Conservation (phyloP, 2,888 invertebrate genomes). For the Lasioglossum morio region DNA sequence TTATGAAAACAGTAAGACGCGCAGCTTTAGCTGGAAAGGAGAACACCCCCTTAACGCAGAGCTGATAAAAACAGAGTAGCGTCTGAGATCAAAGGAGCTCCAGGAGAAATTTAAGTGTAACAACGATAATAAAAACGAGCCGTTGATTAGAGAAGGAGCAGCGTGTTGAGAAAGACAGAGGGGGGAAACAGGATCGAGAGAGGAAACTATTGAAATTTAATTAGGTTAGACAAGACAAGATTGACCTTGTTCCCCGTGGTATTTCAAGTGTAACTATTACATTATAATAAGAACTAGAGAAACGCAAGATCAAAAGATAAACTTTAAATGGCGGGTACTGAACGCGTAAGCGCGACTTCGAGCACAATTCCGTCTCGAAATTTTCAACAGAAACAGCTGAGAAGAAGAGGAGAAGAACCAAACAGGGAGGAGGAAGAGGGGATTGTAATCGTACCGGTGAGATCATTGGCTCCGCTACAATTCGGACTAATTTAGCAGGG, state of each 20-base stretch:
- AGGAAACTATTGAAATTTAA: too few species aligned
- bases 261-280: too few species aligned
- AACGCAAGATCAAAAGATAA: too few species aligned
- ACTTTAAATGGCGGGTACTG: too few species aligned
- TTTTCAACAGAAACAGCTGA: background rate
- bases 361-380: too few species aligned
- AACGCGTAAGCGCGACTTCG: too few species aligned
- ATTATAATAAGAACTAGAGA: too few species aligned
- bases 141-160: background rate
- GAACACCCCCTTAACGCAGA: background rate
- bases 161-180: background rate
- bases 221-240: too few species aligned
- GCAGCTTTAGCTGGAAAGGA: too few species aligned
- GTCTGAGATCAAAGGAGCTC: background rate
- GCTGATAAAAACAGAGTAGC: background rate
- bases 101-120: background rate
- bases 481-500: slow-evolving; percentile 48
- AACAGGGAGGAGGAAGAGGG: background rate
- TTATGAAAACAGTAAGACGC: too few species aligned
- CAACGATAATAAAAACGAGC: background rate
- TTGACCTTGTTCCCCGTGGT: too few species aligned
- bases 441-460: background rate
- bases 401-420: background rate
- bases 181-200: background rate
- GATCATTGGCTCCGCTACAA: slow-evolving; percentile 31